phyloP scores from a whole-genome alignment of 2,797 vertebrate species.

The Alca torda region DNA sequence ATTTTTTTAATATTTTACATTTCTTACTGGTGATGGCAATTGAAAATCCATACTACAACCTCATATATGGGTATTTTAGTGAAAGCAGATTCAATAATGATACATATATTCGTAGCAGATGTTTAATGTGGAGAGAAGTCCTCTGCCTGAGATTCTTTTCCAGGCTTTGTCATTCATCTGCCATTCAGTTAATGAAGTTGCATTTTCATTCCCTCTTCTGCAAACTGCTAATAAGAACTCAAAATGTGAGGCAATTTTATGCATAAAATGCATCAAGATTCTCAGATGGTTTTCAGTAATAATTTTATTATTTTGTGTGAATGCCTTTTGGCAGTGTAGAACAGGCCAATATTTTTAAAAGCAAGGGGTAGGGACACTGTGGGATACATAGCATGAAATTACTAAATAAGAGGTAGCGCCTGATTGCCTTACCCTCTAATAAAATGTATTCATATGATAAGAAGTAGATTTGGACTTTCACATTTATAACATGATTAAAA shows the following conservation, averaged over 20 bases:
- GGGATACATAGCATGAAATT: neutral
- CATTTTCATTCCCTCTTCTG: neutral
- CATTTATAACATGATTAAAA: conserved; percentile 26
- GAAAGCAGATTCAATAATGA: neutral
- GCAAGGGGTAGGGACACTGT: neutral
- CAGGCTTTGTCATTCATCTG: neutral
- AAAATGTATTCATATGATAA: conserved; percentile 24
- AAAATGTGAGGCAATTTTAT: neutral
- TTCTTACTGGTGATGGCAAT: neutral
- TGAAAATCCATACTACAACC: neutral
- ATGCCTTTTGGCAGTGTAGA: neutral
- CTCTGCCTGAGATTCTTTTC: neutral
- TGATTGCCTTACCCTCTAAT: conserved; percentile 3
- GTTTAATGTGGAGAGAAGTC: neutral
- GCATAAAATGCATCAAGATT: neutral
- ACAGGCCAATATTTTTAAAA: neutral
- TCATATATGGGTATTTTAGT: neutral
- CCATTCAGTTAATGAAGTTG: neutral
- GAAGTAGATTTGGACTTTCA: neutral
- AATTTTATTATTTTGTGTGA: neutral
- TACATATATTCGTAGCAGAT: neutral
- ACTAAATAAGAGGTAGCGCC: neutral
- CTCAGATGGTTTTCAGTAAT: neutral
- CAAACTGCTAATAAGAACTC: neutral
- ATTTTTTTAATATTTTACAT: neutral